Percentiles rank a stretch among this genome's conserved stretches.
Conservation (phyloP, 2,797 vertebrate species). For the Enteromius fasciolatus region DNA sequence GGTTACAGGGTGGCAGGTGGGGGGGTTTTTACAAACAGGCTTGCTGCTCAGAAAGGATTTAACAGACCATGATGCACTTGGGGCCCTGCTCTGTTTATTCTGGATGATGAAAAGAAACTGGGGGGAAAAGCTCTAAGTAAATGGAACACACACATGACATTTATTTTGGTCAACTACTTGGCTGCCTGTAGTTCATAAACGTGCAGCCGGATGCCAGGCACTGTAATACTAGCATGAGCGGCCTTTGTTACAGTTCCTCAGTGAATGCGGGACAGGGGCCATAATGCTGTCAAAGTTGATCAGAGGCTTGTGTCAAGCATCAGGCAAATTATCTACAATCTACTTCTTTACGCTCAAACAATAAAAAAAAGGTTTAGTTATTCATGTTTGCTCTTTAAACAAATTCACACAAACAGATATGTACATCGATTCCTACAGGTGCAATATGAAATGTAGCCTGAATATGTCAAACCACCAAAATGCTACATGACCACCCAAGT, state of each 20-base stretch:
- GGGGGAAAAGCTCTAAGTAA: constrained; percentile 53
- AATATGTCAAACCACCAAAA: constrained; percentile 1
- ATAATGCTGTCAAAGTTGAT: constrained; percentile 37
- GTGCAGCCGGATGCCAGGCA: constrained; percentile 45
- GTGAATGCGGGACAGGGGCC: constrained; percentile 6
- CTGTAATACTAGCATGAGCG: constrained; percentile 46
- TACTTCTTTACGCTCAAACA: not conserved
- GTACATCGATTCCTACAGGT: not conserved
- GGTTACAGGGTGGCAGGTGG: constrained; percentile 66
- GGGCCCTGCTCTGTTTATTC: constrained; percentile 58
- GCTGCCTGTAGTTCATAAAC: constrained; percentile 54
- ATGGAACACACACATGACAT: constrained; percentile 60
- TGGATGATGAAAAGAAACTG: constrained; percentile 58
- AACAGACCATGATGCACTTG: constrained; percentile 57
- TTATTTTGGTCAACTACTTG: constrained; percentile 54
- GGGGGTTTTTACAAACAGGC: constrained; percentile 60
- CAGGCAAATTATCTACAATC: constrained; percentile 7
- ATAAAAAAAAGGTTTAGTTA: constrained; percentile 7
- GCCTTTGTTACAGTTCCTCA: constrained; percentile 39
- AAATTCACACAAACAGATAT: not conserved
- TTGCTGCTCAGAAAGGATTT: constrained; percentile 56
- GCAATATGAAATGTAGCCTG: not conserved
- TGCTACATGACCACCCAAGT: constrained; percentile 22
- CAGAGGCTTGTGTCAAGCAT: constrained; percentile 8
- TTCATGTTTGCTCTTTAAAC: constrained; percentile 1